phyloP scores from a whole-genome alignment of 2,113 vertebrate species.

The Seriola aureovittata region DNA sequence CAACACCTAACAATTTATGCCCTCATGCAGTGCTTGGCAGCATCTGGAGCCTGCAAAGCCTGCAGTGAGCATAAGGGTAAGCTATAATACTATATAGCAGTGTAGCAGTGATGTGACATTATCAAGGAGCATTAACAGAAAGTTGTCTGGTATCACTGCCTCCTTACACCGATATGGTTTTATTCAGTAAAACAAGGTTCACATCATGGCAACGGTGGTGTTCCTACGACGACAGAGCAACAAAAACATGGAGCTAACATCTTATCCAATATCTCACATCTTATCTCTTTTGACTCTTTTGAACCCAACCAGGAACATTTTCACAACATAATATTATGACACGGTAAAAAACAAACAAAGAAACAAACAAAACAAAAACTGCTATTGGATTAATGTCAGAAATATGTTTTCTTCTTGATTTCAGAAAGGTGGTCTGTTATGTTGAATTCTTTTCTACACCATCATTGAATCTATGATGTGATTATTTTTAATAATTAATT shows the following conservation, averaged over 20 bases:
- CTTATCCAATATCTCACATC: conserved; percentile 14
- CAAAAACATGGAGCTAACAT: conserved; percentile 39
- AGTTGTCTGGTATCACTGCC: conserved; percentile 56
- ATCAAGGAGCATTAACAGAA: conserved; percentile 76
- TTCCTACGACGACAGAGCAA: neutral
- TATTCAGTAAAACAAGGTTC: conserved; percentile 52
- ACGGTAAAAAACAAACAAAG: neutral
- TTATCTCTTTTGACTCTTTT: conserved; percentile 22
- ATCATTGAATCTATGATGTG: neutral
- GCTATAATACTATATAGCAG: conserved; percentile 63
- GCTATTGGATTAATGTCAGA: neutral
- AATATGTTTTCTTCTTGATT: neutral
- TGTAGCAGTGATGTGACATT: conserved; percentile 70
- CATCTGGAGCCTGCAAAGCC: conserved; percentile 81
- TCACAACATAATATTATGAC: conserved; percentile 1
- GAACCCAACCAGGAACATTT: conserved; percentile 24
- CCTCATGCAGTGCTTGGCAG: conserved; percentile 81
- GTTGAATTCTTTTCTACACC: neutral
- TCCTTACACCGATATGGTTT: conserved; percentile 50
- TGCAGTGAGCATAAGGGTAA: conserved; percentile 72
- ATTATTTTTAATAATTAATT: neutral
- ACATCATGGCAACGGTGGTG: conserved; percentile 6
- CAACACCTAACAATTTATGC: conserved; percentile 84
- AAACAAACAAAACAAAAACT: neutral
- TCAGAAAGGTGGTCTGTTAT: neutral